These are phyloP conservation scores for Protonemura montana DNA, from an alignment of 2,888 invertebrate genomes.

Conservation along the genomic window DNA sequence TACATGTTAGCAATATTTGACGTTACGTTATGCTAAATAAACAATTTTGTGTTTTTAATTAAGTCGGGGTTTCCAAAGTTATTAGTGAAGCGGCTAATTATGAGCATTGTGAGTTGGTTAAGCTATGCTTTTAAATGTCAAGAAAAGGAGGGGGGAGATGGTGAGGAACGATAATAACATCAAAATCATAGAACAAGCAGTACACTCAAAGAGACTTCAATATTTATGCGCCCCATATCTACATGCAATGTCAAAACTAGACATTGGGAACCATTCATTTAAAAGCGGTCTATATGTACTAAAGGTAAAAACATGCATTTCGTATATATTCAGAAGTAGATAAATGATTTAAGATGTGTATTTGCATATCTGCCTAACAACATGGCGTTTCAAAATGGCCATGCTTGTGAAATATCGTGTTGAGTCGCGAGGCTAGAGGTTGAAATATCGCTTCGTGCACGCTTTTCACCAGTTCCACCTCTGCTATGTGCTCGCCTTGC, in stretches of 20 bases:
- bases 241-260: constrained; percentile 42
- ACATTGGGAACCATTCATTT: constrained; percentile 46
- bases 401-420: constrained; percentile 31
- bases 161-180: background rate
- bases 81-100: background rate
- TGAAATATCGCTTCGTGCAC: constrained; percentile 39
- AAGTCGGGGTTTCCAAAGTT: background rate
- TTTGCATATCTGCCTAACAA: constrained; percentile 43
- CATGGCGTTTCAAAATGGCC: constrained; percentile 42
- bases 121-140: no score
- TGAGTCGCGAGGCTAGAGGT: constrained; percentile 42
- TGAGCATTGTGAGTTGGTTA: background rate
- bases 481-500: background rate
- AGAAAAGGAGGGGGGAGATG: background rate
- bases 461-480: constrained; percentile 21
- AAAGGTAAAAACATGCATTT: constrained; percentile 17
- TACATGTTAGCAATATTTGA: no score
- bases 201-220: constrained; percentile 41
- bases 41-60: background rate
- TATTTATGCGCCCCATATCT: constrained; percentile 42
- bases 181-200: background rate
- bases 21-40: no score
- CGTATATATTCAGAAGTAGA: constrained; percentile 26
- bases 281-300: constrained; percentile 27
- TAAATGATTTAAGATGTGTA: constrained; percentile 43